phyloP scores from a whole-genome alignment of 2,113 vertebrate genomes.

The Gyps fulvus region DNA sequence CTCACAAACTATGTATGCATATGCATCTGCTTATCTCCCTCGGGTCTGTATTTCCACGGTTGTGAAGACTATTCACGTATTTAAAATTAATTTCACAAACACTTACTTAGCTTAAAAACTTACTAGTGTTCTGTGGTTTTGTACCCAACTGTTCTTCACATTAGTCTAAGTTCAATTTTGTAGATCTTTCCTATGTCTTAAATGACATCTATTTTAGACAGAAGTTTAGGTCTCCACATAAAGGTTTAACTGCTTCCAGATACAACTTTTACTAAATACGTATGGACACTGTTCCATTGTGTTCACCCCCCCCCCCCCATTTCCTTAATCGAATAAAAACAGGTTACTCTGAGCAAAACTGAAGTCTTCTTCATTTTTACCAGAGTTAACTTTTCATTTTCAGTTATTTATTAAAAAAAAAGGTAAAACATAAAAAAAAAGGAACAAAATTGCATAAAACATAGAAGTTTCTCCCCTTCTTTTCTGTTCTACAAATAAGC shows the following conservation, averaged over 20 bases:
- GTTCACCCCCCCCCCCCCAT: accelerated
- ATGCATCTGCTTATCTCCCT: neutral
- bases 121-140: neutral
- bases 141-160: neutral
- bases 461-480: neutral
- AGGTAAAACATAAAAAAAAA: neutral
- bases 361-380: neutral
- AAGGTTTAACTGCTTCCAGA: neutral
- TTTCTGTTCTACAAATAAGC: neutral
- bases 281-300: neutral
- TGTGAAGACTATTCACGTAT: neutral
- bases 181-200: neutral
- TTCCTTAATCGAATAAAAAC: neutral
- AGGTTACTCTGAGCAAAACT: neutral
- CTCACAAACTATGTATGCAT: neutral
- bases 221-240: neutral
- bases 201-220: neutral
- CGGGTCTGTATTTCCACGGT: accelerated
- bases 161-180: neutral
- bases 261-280: neutral
- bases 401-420: neutral
- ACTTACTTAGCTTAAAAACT: neutral
- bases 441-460: neutral
- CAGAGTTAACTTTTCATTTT: neutral
- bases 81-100: neutral